Percentiles rank a stretch among this genome's conserved stretches.
Conservation (phyloP, 1,140 invertebrate species). For the Yoshiicerus persimilis region DNA sequence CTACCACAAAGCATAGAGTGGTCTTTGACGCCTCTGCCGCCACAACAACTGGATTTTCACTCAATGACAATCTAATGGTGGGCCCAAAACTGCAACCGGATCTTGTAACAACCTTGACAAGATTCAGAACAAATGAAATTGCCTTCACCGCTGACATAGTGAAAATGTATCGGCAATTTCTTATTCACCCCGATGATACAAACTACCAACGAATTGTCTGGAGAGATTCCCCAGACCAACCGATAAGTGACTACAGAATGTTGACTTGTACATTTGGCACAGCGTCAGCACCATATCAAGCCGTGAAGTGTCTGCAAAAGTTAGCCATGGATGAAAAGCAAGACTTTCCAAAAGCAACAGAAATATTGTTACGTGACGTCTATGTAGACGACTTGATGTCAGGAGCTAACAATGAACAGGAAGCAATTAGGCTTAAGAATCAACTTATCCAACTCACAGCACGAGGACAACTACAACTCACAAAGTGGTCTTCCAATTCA, state of each 20-base stretch:
- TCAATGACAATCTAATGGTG: slow-evolving; percentile 39
- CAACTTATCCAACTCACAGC: slow-evolving; percentile 44
- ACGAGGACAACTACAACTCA: slow-evolving; percentile 49
- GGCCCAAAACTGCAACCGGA: slow-evolving; percentile 15
- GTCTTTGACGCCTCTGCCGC: slow-evolving; percentile 46
- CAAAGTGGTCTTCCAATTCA: slow-evolving; percentile 53
- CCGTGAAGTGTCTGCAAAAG: not conserved
- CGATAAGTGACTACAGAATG: not conserved
- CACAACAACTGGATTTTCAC: slow-evolving; percentile 21
- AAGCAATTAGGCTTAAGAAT: not conserved
- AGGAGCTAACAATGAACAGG: not conserved
- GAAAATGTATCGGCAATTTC: not conserved
- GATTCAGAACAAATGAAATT: not conserved
- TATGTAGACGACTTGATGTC: not conserved
- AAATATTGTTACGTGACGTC: not conserved
- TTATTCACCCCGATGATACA: not conserved
- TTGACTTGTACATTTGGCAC: not conserved
- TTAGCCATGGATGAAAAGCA: not conserved
- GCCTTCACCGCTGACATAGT: not conserved
- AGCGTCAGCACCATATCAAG: not conserved
- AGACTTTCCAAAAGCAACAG: not conserved
- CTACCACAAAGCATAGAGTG: slow-evolving; percentile 44
- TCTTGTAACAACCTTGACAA: not conserved
- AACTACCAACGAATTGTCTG: not conserved
- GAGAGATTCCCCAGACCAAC: not conserved